A percentile compares a stretch with the other conserved stretches of the same genome.
These are phyloP conservation scores for Phoenicopterus ruber DNA, from an alignment of 2,113 vertebrate genomes.

Conservation along the genomic window DNA sequence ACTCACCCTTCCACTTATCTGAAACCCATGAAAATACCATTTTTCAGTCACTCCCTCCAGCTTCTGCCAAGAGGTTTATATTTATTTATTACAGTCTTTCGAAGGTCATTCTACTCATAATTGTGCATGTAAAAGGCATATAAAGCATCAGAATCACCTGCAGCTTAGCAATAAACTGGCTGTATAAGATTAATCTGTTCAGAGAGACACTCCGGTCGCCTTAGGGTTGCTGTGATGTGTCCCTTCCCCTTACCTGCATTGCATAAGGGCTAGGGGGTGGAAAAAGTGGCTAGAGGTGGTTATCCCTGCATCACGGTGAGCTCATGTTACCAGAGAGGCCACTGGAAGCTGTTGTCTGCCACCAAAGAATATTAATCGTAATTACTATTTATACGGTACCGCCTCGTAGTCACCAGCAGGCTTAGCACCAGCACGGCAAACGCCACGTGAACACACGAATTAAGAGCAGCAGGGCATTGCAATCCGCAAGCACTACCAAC, in stretches of 20 bases:
- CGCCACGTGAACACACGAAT: rapidly evolving
- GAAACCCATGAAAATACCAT: neutral
- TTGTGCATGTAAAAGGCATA: neutral
- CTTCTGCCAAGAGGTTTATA: neutral
- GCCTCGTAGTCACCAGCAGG: neutral
- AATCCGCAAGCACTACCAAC: neutral
- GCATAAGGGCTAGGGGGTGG: neutral
- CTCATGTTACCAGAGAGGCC: neutral
- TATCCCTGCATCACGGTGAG: rapidly evolving
- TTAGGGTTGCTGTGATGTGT: neutral
- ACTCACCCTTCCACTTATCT: neutral
- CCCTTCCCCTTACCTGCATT: neutral
- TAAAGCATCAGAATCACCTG: neutral
- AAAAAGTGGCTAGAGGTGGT: neutral
- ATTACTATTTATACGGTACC: neutral
- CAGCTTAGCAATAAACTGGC: neutral
- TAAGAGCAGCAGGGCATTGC: neutral
- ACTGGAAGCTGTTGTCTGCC: neutral
- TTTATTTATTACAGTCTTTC: neutral
- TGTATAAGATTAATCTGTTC: neutral
- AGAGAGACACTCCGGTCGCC: rapidly evolving
- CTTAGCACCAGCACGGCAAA: neutral
- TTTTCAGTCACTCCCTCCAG: neutral
- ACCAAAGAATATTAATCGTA: neutral
- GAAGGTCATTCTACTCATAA: neutral